A percentile compares a stretch with the other conserved stretches of the same genome.
These are phyloP conservation scores for Tauraco hartlaubi DNA, from an alignment of 2,797 vertebrate genomes.

Conservation along the genomic window DNA sequence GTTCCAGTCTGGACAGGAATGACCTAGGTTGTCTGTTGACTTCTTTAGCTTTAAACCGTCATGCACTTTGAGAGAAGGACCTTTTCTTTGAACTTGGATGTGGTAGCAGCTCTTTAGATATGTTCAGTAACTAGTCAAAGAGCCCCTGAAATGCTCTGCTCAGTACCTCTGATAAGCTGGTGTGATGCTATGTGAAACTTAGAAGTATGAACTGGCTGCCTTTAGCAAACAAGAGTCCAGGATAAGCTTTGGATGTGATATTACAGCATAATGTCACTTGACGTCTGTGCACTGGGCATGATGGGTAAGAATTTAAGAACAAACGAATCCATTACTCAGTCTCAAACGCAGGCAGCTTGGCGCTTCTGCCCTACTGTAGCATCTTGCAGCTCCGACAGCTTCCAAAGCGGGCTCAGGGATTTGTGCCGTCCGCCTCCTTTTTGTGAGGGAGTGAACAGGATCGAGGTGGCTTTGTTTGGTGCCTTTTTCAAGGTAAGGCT, in stretches of 20 bases:
- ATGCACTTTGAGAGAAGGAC: neutral
- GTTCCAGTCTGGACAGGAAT: neutral
- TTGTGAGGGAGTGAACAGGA: neutral
- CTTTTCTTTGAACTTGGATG: neutral
- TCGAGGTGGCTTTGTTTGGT: conserved; percentile 14
- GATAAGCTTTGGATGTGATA: neutral
- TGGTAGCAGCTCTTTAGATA: neutral
- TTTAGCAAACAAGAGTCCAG: neutral
- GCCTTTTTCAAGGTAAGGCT: conserved; percentile 60
- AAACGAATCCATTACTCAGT: neutral
- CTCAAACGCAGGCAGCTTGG: neutral
- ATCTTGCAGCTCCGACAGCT: neutral
- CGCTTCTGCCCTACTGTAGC: neutral
- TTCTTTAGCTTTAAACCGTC: neutral
- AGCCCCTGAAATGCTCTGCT: neutral
- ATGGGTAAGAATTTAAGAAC: conserved; percentile 6
- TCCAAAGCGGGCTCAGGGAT: neutral
- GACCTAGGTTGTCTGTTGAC: neutral
- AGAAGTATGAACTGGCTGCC: neutral
- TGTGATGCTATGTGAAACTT: neutral
- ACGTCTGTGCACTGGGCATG: neutral
- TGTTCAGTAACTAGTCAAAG: neutral
- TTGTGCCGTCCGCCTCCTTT: neutral
- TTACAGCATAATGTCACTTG: neutral
- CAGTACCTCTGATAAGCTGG: neutral